Conservation (phyloP, 23 tunicate genomes). For the Aplidium turbinatum region DNA sequence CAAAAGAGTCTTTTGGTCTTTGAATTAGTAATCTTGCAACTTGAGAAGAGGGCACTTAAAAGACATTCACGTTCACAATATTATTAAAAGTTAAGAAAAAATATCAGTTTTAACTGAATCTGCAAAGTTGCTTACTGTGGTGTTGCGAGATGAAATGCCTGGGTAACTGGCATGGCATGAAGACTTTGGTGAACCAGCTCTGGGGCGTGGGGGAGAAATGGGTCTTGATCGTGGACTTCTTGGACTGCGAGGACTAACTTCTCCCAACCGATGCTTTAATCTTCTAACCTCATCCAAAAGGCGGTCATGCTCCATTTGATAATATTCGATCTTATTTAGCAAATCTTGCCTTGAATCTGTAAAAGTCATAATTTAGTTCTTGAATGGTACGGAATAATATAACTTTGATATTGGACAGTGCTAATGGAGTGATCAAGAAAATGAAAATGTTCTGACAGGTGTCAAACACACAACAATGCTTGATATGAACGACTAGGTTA, state of each 20-base stretch:
- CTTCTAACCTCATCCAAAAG: constrained; percentile 83
- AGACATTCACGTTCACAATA: too few relatives aligned
- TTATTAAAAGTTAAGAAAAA: too few relatives aligned
- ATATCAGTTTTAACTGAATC: too few relatives aligned
- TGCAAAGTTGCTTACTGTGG: constrained; percentile 16
- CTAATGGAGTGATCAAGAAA: background rate
- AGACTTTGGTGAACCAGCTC: background rate
- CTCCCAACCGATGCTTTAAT: constrained; percentile 69
- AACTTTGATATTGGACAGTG: too few relatives aligned
- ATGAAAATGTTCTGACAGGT: too few relatives aligned
- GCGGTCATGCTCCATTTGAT: constrained; percentile 95
- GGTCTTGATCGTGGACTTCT: constrained; percentile 21
- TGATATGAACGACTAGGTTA: too few relatives aligned
- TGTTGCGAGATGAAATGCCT: constrained; percentile 6
- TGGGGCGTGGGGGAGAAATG: constrained; percentile 30
- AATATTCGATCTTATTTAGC: constrained; percentile 87
- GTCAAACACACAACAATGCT: too few relatives aligned
- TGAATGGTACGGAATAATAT: too few relatives aligned
- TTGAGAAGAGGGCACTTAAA: too few relatives aligned
- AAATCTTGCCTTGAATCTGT: constrained; percentile 84
- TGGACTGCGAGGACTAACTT: constrained; percentile 61
- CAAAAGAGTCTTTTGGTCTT: too few relatives aligned
- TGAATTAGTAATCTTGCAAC: too few relatives aligned
- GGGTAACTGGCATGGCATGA: constrained; percentile 16
- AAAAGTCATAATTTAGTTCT: too few relatives aligned